phyloP scores from a whole-genome alignment of 2,797 vertebrate genomes.

The Salarias fasciatus region DNA sequence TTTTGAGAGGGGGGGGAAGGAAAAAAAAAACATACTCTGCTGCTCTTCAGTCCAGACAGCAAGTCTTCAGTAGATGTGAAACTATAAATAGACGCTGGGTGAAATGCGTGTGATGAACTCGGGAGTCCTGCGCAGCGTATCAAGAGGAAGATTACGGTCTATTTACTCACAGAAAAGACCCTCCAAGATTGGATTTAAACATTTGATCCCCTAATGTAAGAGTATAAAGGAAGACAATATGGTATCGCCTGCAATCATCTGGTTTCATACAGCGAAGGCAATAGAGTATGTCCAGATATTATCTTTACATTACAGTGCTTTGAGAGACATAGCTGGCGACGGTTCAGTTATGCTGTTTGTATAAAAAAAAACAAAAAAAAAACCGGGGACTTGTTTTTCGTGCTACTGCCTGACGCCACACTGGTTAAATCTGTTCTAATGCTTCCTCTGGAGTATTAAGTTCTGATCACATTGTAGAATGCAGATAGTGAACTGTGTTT shows the following conservation, averaged over 20 bases:
- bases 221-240: constrained; percentile 2
- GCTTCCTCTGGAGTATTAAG: constrained; percentile 46
- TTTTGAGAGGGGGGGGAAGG: constrained; percentile 12
- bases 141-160: constrained; percentile 28
- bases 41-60: constrained; percentile 44
- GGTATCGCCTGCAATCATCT: constrained; percentile 8
- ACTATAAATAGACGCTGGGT: constrained; percentile 47
- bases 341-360: constrained; percentile 5
- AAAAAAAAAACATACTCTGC: constrained; percentile 31
- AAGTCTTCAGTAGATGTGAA: constrained; percentile 42
- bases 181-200: constrained; percentile 21
- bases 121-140: constrained; percentile 3
- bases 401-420: constrained; percentile 10
- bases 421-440: constrained; percentile 33
- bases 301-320: constrained; percentile 10
- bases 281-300: background rate
- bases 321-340: constrained; percentile 6
- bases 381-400: constrained; percentile 33
- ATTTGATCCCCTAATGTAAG: constrained; percentile 27
- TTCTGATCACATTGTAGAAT: constrained; percentile 52
- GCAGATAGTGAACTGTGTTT: constrained; percentile 49
- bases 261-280: background rate
- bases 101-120: constrained; percentile 14
- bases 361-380: constrained; percentile 22
- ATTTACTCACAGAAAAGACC: constrained; percentile 19